Evolutionary conservation across 2,888 invertebrate genomes (phyloP), one percentile per base, ranked within the genome.

Genomic region (Torymus texanus): DNA sequence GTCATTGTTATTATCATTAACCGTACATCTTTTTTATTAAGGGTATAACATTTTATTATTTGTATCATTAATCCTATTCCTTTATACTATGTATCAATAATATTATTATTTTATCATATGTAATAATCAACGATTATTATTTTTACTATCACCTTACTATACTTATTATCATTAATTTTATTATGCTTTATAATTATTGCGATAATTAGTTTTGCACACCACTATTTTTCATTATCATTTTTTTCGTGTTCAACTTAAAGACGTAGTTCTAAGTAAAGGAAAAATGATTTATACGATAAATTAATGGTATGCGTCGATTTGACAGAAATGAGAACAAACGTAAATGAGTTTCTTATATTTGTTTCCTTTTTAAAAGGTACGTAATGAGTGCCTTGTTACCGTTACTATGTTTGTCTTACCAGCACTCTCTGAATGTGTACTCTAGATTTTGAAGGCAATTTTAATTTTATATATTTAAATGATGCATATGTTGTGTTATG

Each of bases 41-140:
- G 70, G 29, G 18, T 51, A 66, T 16, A 51, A 58, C 50, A 55
- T 29, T 55, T 41, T 50, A 70, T 56, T 70, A 70, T 41, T 56
- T 14, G 14, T 56, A 14, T 41, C 41, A 14, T 16, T 61, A 71
- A 16, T 71, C 18, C 51, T 71, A 21, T 4, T 12, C 21, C 21
- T 14, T 41, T 53, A 41, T 41, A 41, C 41, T 41, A 41, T 41
- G 41, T 41, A 41, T 41, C 41, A 41, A 41, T 16, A 41, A 12
- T 51, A 18, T 12, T 16, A 66, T 5, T 14, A 41, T 13, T 41
- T 70, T 59, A 18, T 70, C 58, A 59, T 58, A 50, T 41, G 16
- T 50, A 18, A 70, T 58, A 56, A 70, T 24, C 56, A 58, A 70
- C 58, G 68, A 70, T 70, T 58, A 41, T 70, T 70, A 58, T 29